Evolutionary conservation across 2,113 vertebrate species (phyloP), one percentile per base, ranked within the genome.

Genomic region (Odocoileus virginianus): DNA sequence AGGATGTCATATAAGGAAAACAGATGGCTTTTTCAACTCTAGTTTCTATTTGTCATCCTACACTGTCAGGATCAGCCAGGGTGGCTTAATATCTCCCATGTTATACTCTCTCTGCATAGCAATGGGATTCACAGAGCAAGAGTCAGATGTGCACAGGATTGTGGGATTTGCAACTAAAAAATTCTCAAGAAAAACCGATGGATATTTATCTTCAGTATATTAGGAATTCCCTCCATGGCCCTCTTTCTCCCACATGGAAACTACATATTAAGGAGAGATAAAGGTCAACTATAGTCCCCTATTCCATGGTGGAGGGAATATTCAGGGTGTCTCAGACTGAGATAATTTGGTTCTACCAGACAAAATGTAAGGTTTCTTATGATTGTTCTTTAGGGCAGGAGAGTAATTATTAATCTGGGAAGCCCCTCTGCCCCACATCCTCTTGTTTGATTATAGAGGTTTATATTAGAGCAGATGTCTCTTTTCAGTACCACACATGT

Each of bases 21-120:
- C 85, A 74, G 79, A 76, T 23, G 92, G 71, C 13, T 81, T 57
- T 79, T 91, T 50, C 60, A 83, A 33, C n/a, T 71, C 71, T 16
- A 0, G 5, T 79, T 40, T 52, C 14, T 27, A 43, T 50, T 61
- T 52, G 40, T 83, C 61, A 45, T n/a, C 23, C 47, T 52, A 15
- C 45, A 5, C 45, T 11, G 10, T 5, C 17, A 52, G n/a, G 25
- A 23, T 19, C 33, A 10, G 8, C 54, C 25, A 0, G 1, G 30
- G 45, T 28, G 28, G n/a, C 14, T 57, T 36, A 3, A 52, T 30
- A 6, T 43, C 30, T 23, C 17, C 30, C 47, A 16, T 13, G 1
- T 11, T 30, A 25, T 36, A 23, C 33, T 28, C 12, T 55, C 0
- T 17, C 64, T n/a, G 30, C 13, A 3, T 1, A 54, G 85, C 55